These are phyloP conservation scores for Gopherus evgoodei DNA, from an alignment of 2,113 vertebrate species.

Conservation along the genomic window DNA sequence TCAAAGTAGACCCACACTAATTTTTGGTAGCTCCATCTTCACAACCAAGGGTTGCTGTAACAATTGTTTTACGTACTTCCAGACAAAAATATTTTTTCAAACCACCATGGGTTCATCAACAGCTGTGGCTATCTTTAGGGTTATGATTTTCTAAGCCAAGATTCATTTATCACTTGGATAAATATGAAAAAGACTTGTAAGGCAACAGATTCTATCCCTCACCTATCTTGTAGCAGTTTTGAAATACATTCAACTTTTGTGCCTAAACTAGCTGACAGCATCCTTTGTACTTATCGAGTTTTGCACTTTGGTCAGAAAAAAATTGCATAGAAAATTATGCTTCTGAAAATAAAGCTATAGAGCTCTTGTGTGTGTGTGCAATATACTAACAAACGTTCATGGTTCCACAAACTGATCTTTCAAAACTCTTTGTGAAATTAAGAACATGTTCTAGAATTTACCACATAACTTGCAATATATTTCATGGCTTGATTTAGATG, in stretches of 20 bases:
- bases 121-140: conserved; percentile 44
- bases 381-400: neutral
- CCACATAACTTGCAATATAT: neutral
- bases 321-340: conserved; percentile 37
- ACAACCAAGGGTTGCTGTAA: neutral
- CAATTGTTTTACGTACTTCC: neutral
- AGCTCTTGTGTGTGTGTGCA: neutral
- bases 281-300: conserved; percentile 47
- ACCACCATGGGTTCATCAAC: conserved; percentile 16
- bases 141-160: neutral
- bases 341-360: conserved; percentile 32
- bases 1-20: neutral
- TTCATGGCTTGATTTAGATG: neutral
- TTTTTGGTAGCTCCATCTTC: neutral
- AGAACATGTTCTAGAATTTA: neutral
- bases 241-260: conserved; percentile 41
- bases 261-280: conserved; percentile 62
- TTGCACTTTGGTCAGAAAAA: conserved; percentile 47
- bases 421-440: conserved; percentile 36
- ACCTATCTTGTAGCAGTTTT: conserved; percentile 50
- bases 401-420: conserved; percentile 5
- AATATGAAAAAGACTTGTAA: conserved; percentile 46
- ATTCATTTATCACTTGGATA: conserved; percentile 39
- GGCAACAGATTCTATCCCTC: neutral
- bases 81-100: neutral